phyloP scores from a whole-genome alignment of 2,113 vertebrate genomes.

The Lepus timidus region DNA sequence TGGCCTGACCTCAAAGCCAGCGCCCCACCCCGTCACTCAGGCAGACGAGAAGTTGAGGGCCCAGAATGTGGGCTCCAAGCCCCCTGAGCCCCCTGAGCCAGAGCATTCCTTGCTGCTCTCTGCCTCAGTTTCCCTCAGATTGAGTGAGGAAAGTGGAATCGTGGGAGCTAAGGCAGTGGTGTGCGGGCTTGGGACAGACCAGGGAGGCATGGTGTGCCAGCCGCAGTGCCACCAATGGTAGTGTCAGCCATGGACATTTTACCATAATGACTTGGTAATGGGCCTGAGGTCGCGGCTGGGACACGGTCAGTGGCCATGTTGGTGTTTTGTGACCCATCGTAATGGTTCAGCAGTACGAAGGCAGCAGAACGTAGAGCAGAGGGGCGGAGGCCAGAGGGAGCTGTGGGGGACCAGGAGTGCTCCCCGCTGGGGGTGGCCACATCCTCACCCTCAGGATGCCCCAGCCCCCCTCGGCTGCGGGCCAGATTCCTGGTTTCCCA shows the following conservation, averaged over 20 bases:
- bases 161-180: neutral
- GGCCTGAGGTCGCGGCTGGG: too few species aligned
- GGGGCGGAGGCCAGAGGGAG: too few species aligned
- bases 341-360: neutral
- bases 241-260: too few species aligned
- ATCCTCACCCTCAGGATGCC: neutral
- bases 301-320: too few species aligned
- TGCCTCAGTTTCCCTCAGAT: neutral
- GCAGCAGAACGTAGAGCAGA: neutral
- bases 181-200: neutral
- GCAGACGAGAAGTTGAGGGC: accelerated
- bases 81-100: neutral
- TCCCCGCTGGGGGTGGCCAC: neutral
- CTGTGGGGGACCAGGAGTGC: too few species aligned
- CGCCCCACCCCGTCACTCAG: neutral
- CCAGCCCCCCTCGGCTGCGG: neutral
- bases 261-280: too few species aligned
- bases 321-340: too few species aligned
- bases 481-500: neutral
- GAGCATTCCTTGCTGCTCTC: neutral
- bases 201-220: neutral
- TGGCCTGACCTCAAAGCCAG: neutral
- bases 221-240: neutral
- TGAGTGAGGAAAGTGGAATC: neutral
- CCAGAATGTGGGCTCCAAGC: neutral